phyloP scores from a whole-genome alignment of 2,888 invertebrate species.

The Neoascia interrupta region DNA sequence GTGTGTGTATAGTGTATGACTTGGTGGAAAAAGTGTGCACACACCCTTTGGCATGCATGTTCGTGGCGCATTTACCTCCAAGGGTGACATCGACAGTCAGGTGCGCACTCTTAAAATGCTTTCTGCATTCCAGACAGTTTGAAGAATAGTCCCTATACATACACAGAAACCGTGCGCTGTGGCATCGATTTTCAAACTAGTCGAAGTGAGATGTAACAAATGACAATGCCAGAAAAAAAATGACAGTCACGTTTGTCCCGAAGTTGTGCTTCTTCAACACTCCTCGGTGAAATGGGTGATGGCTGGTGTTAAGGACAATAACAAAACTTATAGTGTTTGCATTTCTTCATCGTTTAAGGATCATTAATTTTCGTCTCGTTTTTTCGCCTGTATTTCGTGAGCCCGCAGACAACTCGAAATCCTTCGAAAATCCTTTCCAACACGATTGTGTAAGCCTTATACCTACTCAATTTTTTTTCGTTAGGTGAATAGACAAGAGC shows the following conservation, averaged over 20 bases:
- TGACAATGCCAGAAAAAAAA: conserved; percentile 27
- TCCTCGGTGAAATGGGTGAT: too few relatives aligned
- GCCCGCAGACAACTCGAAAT: conserved; percentile 35
- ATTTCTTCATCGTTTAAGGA: conserved; percentile 26
- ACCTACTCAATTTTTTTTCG: too few relatives aligned
- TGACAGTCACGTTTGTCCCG: conserved; percentile 32
- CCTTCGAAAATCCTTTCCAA: conserved; percentile 40
- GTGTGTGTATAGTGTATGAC: too few relatives aligned
- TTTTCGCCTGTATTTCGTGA: too few relatives aligned
- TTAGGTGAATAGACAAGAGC: conserved; percentile 15
- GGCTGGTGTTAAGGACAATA: conserved; percentile 31
- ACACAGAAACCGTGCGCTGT: background rate
- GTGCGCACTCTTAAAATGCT: conserved; percentile 39
- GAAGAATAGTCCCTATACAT: conserved; percentile 23
- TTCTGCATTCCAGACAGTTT: conserved; percentile 43
- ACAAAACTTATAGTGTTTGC: conserved; percentile 41
- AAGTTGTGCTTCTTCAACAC: background rate
- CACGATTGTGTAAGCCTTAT: conserved; percentile 29
- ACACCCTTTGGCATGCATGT: background rate
- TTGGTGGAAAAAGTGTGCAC: too few relatives aligned
- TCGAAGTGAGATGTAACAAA: conserved; percentile 4
- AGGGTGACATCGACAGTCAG: conserved; percentile 41
- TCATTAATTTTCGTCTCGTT: conserved; percentile 40
- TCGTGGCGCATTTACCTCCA: conserved; percentile 6
- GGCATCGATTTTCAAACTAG: conserved; percentile 35